phyloP scores from a whole-genome alignment of 2,888 invertebrate species.

The Andrena bicolor region DNA sequence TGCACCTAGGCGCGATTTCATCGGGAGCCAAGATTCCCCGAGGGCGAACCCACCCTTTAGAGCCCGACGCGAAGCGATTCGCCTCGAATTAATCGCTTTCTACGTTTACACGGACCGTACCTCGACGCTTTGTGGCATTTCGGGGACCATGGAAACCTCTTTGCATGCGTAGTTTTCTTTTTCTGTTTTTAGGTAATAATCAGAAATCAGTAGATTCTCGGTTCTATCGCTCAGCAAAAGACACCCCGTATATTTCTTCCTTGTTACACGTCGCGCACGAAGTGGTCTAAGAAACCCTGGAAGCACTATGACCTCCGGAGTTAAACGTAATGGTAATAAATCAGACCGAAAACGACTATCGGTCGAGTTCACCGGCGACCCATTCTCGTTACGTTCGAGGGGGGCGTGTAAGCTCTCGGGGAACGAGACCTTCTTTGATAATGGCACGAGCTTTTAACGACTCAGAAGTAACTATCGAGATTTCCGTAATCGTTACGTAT shows the following conservation, averaged over 20 bases:
- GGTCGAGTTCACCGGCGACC: conserved; percentile 8
- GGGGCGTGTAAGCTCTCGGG: conserved; percentile 14
- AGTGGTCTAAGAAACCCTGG: background rate
- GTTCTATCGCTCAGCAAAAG: background rate
- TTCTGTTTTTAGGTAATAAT: too few species aligned
- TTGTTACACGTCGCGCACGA: background rate
- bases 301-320: too few species aligned
- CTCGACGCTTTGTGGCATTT: background rate
- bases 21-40: conserved; percentile 19
- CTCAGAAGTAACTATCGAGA: conserved; percentile 11
- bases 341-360: conserved; percentile 22
- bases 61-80: conserved; percentile 11
- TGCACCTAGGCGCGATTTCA: conserved; percentile 33
- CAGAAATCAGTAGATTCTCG: background rate
- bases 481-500: conserved; percentile 19
- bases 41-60: background rate
- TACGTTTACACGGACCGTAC: conserved; percentile 1
- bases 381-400: conserved; percentile 28
- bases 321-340: conserved; percentile 27
- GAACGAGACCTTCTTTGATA: conserved; percentile 30
- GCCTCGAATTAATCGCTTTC: conserved; percentile 23
- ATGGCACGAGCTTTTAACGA: conserved; percentile 22
- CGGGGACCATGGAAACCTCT: background rate
- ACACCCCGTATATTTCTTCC: background rate
- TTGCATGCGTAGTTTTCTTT: background rate